Evolutionary conservation across 2,888 invertebrate genomes (phyloP).

Genomic region (Drosophila austrosaltans): DNA sequence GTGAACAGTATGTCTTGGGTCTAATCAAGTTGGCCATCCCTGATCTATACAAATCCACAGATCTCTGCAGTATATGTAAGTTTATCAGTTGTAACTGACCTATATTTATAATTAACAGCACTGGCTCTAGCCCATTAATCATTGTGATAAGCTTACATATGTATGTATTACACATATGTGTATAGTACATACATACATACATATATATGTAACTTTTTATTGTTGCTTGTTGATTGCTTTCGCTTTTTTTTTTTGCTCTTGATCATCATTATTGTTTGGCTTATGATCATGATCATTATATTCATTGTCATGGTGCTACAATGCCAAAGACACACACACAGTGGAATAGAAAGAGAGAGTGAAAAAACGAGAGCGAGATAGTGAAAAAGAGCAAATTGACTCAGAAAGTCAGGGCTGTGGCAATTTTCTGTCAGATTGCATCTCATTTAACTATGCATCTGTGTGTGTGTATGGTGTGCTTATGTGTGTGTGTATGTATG

Average conservation of each 20-base stretch:
- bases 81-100: conserved; percentile 5
- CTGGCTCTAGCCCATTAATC: neutral
- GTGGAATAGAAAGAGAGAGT: neutral
- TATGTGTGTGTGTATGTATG: neutral
- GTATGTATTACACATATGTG: neutral
- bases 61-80: neutral
- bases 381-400: neutral
- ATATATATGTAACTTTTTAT: too few relatives aligned
- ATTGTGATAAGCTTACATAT: neutral
- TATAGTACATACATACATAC: neutral
- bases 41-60: too few relatives aligned
- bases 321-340: neutral
- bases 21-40: too few relatives aligned
- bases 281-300: conserved; percentile 2
- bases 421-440: conserved; percentile 13
- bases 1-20: too few relatives aligned
- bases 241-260: neutral
- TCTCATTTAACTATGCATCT: neutral
- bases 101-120: conserved; percentile 2
- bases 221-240: neutral
- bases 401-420: conserved; percentile 8
- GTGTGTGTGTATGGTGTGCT: neutral
- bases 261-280: neutral
- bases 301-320: conserved; percentile 12
- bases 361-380: too few relatives aligned